phyloP scores from a whole-genome alignment of 2,113 vertebrate species.

The Machaerirhynchus nigripectus region DNA sequence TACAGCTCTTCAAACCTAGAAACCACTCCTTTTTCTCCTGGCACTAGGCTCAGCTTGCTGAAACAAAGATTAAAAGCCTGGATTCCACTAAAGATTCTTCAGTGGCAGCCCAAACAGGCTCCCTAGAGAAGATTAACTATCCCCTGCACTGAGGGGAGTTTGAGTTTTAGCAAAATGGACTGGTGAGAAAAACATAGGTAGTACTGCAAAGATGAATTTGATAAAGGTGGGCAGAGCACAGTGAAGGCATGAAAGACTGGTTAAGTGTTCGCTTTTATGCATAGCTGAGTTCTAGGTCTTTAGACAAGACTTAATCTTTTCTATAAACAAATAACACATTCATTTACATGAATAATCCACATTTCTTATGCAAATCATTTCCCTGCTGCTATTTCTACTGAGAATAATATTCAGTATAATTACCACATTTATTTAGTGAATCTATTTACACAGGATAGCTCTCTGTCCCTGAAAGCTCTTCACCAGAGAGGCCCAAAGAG shows the following conservation, averaged over 20 bases:
- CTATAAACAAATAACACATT: slow-evolving; percentile 62
- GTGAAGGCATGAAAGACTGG: neutral
- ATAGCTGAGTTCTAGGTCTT: slow-evolving; percentile 44
- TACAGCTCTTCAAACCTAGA: neutral
- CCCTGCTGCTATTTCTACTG: slow-evolving; percentile 54
- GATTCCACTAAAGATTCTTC: neutral
- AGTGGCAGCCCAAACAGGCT: neutral
- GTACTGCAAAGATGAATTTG: neutral
- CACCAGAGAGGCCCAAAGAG: slow-evolving; percentile 14
- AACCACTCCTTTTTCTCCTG: neutral
- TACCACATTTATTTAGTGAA: slow-evolving; percentile 63
- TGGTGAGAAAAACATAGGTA: neutral
- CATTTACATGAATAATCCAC: slow-evolving; percentile 66
- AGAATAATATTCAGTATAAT: slow-evolving; percentile 66
- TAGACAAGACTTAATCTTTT: slow-evolving; percentile 61
- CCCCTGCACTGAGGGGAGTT: neutral
- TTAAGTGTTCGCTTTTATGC: neutral
- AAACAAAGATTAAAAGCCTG: slow-evolving; percentile 6
- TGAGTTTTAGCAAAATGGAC: neutral
- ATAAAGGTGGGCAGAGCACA: neutral
- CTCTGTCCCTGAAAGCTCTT: slow-evolving; percentile 12
- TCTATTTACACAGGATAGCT: slow-evolving; percentile 45
- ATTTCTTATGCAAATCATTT: slow-evolving; percentile 69
- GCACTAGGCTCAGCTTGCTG: neutral
- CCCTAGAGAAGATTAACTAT: neutral